Conservation (phyloP, 1,140 invertebrate genomes). For the Psix sp. region DNA sequence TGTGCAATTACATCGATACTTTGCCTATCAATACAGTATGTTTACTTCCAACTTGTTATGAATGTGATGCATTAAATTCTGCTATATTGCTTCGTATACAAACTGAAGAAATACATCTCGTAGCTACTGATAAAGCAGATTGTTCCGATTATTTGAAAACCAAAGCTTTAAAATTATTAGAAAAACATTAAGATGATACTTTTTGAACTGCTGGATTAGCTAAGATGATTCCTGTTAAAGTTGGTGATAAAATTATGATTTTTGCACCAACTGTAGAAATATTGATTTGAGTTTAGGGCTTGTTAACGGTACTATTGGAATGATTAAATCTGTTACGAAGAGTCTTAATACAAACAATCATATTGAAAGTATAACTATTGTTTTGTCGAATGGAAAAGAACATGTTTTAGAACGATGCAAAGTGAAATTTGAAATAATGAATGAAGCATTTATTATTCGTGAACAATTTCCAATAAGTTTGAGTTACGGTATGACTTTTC, state of each 20-base stretch:
- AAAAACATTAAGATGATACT: conserved; percentile 35
- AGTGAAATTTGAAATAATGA: conserved; percentile 65
- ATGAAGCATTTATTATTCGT: conserved; percentile 62
- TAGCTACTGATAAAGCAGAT: conserved; percentile 48
- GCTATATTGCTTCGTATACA: conserved; percentile 53
- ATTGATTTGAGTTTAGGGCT: conserved; percentile 61
- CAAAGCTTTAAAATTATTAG: conserved; percentile 35
- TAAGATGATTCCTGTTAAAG: conserved; percentile 35
- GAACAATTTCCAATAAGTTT: conserved; percentile 69
- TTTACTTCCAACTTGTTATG: conserved; percentile 44
- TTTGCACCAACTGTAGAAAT: conserved; percentile 61
- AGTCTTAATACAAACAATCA: conserved; percentile 17
- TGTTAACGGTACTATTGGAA: conserved; percentile 63
- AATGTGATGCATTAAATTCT: conserved; percentile 55
- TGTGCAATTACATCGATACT: conserved; percentile 48
- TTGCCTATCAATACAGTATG: conserved; percentile 45
- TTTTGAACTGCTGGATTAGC: conserved; percentile 22
- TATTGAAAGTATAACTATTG: conserved; percentile 39
- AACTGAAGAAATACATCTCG: conserved; percentile 56
- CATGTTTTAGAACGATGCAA: conserved; percentile 42
- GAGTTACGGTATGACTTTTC: conserved; percentile 70
- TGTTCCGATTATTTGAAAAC: conserved; percentile 35
- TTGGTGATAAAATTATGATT: conserved; percentile 59
- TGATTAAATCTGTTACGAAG: conserved; percentile 38
- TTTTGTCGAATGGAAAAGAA: conserved; percentile 24